phyloP scores from a whole-genome alignment of 2,113 vertebrate genomes.

The Natator depressus region DNA sequence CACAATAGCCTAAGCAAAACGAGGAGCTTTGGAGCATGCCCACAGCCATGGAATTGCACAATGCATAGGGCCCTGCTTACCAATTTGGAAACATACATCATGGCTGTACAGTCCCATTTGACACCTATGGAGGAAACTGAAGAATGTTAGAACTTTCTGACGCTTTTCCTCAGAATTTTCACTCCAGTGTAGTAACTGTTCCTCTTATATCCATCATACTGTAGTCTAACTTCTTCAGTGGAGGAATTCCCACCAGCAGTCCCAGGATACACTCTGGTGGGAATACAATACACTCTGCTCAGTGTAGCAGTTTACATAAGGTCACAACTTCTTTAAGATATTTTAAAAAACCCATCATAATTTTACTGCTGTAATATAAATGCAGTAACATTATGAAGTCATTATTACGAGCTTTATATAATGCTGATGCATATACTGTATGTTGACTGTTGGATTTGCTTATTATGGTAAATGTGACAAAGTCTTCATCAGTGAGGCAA shows the following conservation, averaged over 20 bases:
- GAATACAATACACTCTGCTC: neutral
- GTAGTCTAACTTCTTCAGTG: neutral
- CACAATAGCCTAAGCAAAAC: constrained; percentile 52
- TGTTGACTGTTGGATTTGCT: neutral
- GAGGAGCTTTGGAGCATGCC: neutral
- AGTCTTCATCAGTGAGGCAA: neutral
- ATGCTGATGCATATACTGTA: neutral
- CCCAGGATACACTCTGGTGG: neutral
- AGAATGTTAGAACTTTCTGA: neutral
- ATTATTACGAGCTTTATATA: neutral
- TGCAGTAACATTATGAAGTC: neutral
- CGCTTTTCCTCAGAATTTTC: neutral
- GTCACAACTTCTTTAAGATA: neutral
- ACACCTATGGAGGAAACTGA: rapidly evolving
- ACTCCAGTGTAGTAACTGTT: neutral
- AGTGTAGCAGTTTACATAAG: neutral
- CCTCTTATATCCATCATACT: neutral
- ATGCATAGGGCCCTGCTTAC: neutral
- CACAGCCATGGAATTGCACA: neutral
- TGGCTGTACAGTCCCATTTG: neutral
- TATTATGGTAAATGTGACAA: constrained; percentile 22
- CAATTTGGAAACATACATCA: neutral
- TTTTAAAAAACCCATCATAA: neutral
- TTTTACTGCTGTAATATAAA: neutral
- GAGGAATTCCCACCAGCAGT: neutral